Evolutionary conservation across 2,888 invertebrate species (phyloP).

Genomic region (Lissonota sp.): DNA sequence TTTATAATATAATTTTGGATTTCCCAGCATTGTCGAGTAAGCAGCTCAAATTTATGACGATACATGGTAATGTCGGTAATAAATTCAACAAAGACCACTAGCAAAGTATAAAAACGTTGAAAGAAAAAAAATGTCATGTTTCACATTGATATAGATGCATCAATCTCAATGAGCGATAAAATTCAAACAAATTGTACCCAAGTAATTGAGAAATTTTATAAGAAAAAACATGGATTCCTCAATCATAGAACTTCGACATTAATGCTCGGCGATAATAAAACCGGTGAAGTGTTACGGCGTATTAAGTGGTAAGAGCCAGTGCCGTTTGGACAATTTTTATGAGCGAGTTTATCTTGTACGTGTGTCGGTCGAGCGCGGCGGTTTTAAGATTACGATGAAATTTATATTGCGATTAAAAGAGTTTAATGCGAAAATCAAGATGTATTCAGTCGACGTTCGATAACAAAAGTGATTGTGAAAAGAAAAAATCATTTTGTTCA

Average conservation of each 20-base stretch:
- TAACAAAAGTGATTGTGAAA: slow-evolving; percentile 27
- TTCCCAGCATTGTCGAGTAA: too few species aligned
- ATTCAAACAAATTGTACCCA: too few species aligned
- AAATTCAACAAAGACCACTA: too few species aligned
- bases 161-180: too few species aligned
- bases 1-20: too few species aligned
- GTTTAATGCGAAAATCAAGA: slow-evolving; percentile 9
- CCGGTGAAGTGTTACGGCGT: background rate
- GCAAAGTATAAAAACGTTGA: too few species aligned
- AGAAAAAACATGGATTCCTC: too few species aligned
- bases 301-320: slow-evolving; percentile 16
- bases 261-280: background rate
- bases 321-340: slow-evolving; percentile 1
- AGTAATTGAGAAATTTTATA: too few species aligned
- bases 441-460: slow-evolving; percentile 5
- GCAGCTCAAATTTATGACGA: too few species aligned
- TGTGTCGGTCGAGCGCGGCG: slow-evolving; percentile 9
- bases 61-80: too few species aligned
- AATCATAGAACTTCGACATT: background rate
- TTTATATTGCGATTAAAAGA: slow-evolving; percentile 26
- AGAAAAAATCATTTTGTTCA: background rate
- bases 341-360: slow-evolving; percentile 17
- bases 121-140: too few species aligned
- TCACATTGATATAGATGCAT: too few species aligned
- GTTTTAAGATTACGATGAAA: slow-evolving; percentile 33